phyloP scores from a whole-genome alignment of 2,797 vertebrate species.

The Sciurus carolinensis region DNA sequence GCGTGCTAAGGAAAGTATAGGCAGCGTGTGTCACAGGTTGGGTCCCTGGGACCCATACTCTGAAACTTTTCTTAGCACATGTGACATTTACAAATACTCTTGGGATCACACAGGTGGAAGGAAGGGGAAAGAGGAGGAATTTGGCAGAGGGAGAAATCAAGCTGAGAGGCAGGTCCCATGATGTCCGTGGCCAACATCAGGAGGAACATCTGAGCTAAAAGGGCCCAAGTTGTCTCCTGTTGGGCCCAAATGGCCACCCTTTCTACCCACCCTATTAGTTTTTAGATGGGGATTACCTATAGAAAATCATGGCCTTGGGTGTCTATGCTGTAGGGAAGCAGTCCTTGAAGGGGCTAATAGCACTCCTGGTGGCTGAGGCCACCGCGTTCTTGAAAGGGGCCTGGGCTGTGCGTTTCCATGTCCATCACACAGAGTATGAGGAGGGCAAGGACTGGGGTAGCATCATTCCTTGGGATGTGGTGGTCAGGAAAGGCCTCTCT shows the following conservation, averaged over 20 bases:
- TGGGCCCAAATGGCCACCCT: neutral
- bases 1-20: neutral
- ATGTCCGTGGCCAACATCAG: neutral
- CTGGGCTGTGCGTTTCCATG: neutral
- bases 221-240: neutral
- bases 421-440: neutral
- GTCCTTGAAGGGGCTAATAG: neutral
- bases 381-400: neutral
- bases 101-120: neutral
- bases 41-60: neutral
- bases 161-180: neutral
- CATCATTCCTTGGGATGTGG: neutral
- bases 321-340: neutral
- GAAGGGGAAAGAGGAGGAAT: neutral
- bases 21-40: neutral
- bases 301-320: neutral
- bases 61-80: neutral
- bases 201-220: neutral
- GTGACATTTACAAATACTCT: neutral
- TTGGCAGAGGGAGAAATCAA: neutral
- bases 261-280: neutral
- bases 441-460: neutral
- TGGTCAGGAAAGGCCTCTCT: neutral
- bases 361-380: neutral
- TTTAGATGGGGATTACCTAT: neutral